Evolutionary conservation across 23 tunicate species (phyloP), one percentile per base, ranked within the genome.

Genomic region (Corella eumyota): DNA sequence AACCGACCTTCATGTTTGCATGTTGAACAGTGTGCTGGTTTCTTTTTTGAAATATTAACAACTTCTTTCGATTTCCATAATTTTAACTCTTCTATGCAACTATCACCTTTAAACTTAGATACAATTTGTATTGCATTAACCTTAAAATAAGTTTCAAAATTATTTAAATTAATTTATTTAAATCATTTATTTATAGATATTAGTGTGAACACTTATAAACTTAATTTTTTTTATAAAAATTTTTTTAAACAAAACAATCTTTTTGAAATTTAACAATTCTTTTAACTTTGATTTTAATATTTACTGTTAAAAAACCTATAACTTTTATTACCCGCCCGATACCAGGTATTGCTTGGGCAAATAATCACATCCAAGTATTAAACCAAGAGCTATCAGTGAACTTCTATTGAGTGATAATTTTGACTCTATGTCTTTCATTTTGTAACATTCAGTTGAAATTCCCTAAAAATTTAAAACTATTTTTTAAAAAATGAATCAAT

Each of bases 361-460:
- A 36, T 78, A 88, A 79, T 88, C 96, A 75, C 96, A 88, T 26
- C 96, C 96, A 0, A 88, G 72, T 25, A 88, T 45, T 19, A 88
- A 50, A 17, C 77, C 88, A 25, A 88, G 79, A 7, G 81, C 73
- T 32, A 88, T 79, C 62, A 88, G 60, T 27, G 51, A 37, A 11
- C 61, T 45, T 46, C 76, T 53, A 58, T 73, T 62, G 29, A 78
- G 38, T 28, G 25, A 22, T 27, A 79, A 40, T 25, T 72, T 73
- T 33, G 34, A 34, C 48, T 67, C 58, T 2, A 88, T 73, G 27
- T 27, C 68, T 3, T 47, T 27, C 88, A 73, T 73, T 4, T 67
- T 56, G 62, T 72, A 88, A 27, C 65, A 66, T 34, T 75, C 78
- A 50, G 75, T 28, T 1, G 58, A 31, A 2, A 26, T 44, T 4